Conservation (phyloP, 2,888 invertebrate species). For the Oxytorus armatus region DNA sequence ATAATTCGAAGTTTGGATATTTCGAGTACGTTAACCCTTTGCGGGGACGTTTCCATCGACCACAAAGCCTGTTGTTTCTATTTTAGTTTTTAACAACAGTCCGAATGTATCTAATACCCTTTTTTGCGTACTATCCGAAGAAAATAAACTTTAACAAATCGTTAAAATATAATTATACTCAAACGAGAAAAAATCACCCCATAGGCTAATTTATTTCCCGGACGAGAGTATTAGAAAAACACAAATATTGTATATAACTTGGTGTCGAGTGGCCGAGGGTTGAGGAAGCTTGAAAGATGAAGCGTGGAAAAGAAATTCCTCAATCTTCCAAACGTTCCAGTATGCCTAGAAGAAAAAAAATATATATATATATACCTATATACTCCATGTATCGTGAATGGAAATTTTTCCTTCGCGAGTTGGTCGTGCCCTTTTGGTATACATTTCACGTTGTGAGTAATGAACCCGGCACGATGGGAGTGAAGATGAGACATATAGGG, state of each 20-base stretch:
- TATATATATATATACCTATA: background rate
- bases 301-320: background rate
- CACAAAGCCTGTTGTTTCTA: no score
- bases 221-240: background rate
- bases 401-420: constrained; percentile 26
- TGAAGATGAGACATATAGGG: constrained; percentile 68
- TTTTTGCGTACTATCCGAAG: background rate
- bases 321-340: constrained; percentile 20
- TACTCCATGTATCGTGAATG: constrained; percentile 1
- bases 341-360: background rate
- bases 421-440: constrained; percentile 37
- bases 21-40: no score
- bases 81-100: no score
- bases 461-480: constrained; percentile 70
- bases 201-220: constrained; percentile 5
- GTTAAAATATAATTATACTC: no score
- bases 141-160: background rate
- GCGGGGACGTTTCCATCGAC: no score
- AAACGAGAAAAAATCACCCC: no score
- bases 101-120: no score
- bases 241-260: background rate
- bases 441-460: constrained; percentile 74
- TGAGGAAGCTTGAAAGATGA: background rate
- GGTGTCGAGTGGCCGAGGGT: background rate
- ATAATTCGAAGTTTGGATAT: background rate